Percentiles rank a stretch among this genome's conserved stretches.
These are phyloP conservation scores for Pterois miles DNA, from an alignment of 2,797 vertebrate genomes.

Conservation along the genomic window DNA sequence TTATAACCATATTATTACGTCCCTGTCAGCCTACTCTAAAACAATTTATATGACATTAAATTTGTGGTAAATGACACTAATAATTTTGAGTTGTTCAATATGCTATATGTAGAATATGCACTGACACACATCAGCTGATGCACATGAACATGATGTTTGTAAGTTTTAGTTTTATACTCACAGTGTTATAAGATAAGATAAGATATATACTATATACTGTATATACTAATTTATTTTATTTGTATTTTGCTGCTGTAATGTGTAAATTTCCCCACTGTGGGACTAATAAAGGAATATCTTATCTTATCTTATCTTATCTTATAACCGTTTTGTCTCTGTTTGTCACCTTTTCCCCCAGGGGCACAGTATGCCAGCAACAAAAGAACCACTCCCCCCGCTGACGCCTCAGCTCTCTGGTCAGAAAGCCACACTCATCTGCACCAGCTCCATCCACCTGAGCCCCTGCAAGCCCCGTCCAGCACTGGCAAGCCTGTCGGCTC, in stretches of 20 bases:
- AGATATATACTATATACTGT: too few relatives aligned
- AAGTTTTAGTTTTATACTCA: not conserved
- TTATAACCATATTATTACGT: not conserved
- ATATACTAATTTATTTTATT: too few relatives aligned
- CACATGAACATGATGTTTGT: not conserved
- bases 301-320: too few relatives aligned
- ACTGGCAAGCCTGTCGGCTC: slow-evolving; percentile 71
- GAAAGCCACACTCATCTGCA: slow-evolving; percentile 85
- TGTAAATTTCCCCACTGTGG: too few relatives aligned
- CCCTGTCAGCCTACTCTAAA: not conserved
- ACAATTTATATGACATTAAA: not conserved
- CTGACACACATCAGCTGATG: not conserved
- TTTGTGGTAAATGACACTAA: not conserved
- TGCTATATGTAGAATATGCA: not conserved
- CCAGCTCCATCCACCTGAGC: slow-evolving; percentile 77
- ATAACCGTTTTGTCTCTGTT: not conserved
- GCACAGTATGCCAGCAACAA: slow-evolving; percentile 94
- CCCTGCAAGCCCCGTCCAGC: slow-evolving; percentile 68
- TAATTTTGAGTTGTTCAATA: not conserved
- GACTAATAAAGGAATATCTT: too few relatives aligned
- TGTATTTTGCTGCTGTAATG: too few relatives aligned
- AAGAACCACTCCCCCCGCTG: slow-evolving; percentile 87
- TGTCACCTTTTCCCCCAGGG: slow-evolving; percentile 79
- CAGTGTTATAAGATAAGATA: too few relatives aligned
- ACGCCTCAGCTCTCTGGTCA: slow-evolving; percentile 86